Percentiles rank a stretch among this genome's conserved stretches.
phyloP scores from a whole-genome alignment of 2,888 invertebrate species.

The Caenorhabditis angaria region DNA sequence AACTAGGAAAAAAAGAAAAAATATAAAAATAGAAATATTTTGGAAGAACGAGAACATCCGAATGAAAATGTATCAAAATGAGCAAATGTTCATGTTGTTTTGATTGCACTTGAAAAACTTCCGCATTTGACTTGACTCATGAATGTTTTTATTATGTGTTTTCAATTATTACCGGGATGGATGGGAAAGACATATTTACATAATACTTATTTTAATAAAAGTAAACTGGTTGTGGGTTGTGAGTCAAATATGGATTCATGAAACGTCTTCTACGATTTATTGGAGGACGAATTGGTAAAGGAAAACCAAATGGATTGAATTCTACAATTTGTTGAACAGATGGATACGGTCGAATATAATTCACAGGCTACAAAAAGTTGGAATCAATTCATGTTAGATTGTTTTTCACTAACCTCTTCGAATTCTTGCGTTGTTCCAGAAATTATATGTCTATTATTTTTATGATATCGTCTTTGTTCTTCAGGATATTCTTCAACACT shows the following conservation, averaged over 20 bases:
- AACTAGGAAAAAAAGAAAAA: conserved; percentile 10
- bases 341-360: not conserved
- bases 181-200: not conserved
- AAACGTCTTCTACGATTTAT: not conserved
- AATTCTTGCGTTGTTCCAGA: not conserved
- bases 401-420: not conserved
- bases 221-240: not conserved
- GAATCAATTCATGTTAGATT: too few species aligned
- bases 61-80: conserved; percentile 3
- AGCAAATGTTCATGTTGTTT: not conserved
- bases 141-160: not conserved
- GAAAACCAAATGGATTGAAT: not conserved
- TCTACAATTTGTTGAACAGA: not conserved
- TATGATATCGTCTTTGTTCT: not conserved
- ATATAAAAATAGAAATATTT: too few species aligned
- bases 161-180: not conserved
- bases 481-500: conserved; percentile 13
- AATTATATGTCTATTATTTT: not conserved
- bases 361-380: not conserved
- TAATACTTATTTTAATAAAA: not conserved
- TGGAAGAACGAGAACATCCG: conserved; percentile 13
- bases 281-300: not conserved
- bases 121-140: not conserved
- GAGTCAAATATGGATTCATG: not conserved
- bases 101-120: not conserved